Evolutionary conservation across 2,113 vertebrate species (phyloP).

Genomic region (Dipodomys stephensi): DNA sequence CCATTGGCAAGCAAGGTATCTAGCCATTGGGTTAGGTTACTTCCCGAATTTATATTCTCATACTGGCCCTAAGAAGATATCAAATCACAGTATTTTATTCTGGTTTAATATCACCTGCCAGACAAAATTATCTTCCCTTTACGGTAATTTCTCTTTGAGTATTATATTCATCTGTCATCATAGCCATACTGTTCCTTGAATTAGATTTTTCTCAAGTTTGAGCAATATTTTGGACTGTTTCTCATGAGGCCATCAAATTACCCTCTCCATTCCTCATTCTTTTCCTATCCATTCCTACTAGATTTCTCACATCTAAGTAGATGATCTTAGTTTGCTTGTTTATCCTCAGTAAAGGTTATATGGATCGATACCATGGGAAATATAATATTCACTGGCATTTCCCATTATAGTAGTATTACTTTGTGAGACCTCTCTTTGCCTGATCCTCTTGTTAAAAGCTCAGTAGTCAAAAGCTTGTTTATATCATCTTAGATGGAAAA

Average conservation of each 20-base stretch:
- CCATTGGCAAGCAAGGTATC: background rate
- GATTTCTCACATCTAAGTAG: slow-evolving; percentile 8
- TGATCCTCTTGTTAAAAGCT: too few species aligned
- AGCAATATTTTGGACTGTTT: slow-evolving; percentile 62
- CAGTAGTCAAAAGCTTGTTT: too few species aligned
- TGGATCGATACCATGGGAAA: background rate
- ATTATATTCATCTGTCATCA: slow-evolving; percentile 67
- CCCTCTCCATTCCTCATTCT: accelerated
- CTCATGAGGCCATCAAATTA: background rate
- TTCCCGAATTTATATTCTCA: slow-evolving; percentile 55
- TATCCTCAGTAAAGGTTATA: background rate
- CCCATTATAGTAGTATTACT: background rate
- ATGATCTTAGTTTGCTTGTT: background rate
- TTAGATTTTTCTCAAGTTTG: slow-evolving; percentile 56
- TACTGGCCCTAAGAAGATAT: slow-evolving; percentile 42
- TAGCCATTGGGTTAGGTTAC: slow-evolving; percentile 34
- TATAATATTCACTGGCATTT: background rate
- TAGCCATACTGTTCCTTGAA: slow-evolving; percentile 68
- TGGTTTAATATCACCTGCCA: slow-evolving; percentile 52
- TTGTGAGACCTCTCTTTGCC: too few species aligned
- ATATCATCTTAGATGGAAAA: too few species aligned
- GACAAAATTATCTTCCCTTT: slow-evolving; percentile 39
- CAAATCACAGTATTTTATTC: background rate
- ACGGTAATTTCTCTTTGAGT: slow-evolving; percentile 56
- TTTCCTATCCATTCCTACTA: background rate